phyloP scores from a whole-genome alignment of 2,888 invertebrate genomes.

The Mycalesis mineus region DNA sequence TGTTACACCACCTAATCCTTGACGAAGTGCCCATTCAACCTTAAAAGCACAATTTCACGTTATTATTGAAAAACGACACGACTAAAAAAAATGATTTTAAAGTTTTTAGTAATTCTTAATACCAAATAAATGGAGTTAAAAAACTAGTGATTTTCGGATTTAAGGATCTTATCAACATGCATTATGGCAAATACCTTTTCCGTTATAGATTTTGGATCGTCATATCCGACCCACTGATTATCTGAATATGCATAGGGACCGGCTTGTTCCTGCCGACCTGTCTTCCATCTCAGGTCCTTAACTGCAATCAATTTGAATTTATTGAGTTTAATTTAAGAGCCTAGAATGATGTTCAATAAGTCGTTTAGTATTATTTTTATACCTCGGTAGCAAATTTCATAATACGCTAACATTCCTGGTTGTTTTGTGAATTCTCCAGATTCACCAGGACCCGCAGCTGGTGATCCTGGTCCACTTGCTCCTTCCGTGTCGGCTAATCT shows the following conservation, averaged over 20 bases:
- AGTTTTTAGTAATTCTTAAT: no score
- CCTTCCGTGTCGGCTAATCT: slow-evolving; percentile 74
- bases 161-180: neutral
- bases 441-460: slow-evolving; percentile 85
- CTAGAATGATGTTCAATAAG: neutral
- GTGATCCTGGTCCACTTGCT: slow-evolving; percentile 76
- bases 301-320: slow-evolving; percentile 54
- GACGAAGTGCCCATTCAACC: slow-evolving; percentile 84
- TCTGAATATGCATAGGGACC: slow-evolving; percentile 88
- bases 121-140: no score
- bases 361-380: neutral
- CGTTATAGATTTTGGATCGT: slow-evolving; percentile 86
- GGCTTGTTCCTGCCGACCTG: slow-evolving; percentile 78
- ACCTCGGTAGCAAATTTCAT: slow-evolving; percentile 87
- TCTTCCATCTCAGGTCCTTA: slow-evolving; percentile 82
- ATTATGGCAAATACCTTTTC: slow-evolving; percentile 78
- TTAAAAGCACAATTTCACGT: slow-evolving; percentile 36
- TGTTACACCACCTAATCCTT: slow-evolving; percentile 88
- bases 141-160: no score
- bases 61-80: no score
- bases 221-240: slow-evolving; percentile 94
- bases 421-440: slow-evolving; percentile 90
- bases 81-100: no score
- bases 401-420: slow-evolving; percentile 92
- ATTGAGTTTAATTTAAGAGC: neutral